These are phyloP conservation scores for Crypturellus undulatus DNA, from an alignment of 2,113 vertebrate species.

Conservation along the genomic window DNA sequence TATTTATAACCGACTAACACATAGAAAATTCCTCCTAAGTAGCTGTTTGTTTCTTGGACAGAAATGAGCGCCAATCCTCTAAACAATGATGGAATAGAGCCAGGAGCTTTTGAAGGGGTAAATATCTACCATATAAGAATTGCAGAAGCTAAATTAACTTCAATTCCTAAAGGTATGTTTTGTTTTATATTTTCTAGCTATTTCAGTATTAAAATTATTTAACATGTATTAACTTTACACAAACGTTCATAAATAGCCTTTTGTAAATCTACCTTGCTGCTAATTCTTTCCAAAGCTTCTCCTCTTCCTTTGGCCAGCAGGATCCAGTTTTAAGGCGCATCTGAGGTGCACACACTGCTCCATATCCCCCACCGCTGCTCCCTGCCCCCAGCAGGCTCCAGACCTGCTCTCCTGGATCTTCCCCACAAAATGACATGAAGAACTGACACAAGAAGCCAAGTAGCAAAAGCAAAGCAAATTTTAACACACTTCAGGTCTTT, in stretches of 20 bases:
- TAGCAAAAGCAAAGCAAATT: too few relatives aligned
- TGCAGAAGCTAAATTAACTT: constrained; percentile 91
- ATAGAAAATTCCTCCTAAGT: background rate
- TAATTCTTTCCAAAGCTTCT: background rate
- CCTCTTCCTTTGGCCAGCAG: background rate
- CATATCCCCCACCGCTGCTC: background rate
- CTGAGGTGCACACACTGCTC: background rate
- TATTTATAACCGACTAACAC: background rate
- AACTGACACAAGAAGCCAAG: background rate
- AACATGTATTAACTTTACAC: background rate
- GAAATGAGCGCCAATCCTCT: constrained; percentile 98
- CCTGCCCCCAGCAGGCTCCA: background rate
- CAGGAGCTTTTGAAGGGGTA: constrained; percentile 92
- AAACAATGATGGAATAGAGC: constrained; percentile 89
- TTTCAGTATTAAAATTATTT: background rate
- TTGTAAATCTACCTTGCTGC: background rate
- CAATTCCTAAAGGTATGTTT: constrained; percentile 91
- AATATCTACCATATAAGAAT: constrained; percentile 92
- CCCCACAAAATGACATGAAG: background rate
- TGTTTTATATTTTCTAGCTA: background rate
- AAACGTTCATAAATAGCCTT: background rate
- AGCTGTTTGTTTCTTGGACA: constrained; percentile 52
- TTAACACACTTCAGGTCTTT: background rate
- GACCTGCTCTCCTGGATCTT: background rate
- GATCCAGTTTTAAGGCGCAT: fast-evolving